phyloP scores from a whole-genome alignment of 2,797 vertebrate genomes.

The Ispidina lecontei region DNA sequence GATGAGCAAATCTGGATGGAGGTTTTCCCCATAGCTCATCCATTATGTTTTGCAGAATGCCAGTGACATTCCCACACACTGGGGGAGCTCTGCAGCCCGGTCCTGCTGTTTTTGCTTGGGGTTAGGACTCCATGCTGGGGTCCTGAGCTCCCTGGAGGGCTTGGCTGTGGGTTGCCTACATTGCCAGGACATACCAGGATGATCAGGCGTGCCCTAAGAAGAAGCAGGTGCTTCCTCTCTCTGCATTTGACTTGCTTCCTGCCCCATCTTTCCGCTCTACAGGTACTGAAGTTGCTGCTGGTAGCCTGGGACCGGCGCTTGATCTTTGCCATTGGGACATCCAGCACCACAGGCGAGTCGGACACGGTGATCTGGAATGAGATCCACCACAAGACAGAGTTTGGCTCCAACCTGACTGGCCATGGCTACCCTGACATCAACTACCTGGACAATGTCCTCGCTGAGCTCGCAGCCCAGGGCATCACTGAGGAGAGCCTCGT shows the following conservation, averaged over 20 bases:
- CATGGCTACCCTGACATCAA: constrained; percentile 93
- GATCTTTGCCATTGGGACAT: constrained; percentile 93
- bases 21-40: background rate
- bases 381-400: constrained; percentile 97
- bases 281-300: constrained; percentile 92
- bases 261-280: background rate
- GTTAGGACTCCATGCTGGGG: background rate
- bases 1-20: background rate
- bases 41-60: background rate
- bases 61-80: fast-evolving
- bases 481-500: constrained; percentile 85
- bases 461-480: constrained; percentile 93
- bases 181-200: fast-evolving
- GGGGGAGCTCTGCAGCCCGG: background rate
- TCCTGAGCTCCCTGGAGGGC: background rate
- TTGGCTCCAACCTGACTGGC: constrained; percentile 94
- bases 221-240: background rate
- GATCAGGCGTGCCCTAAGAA: background rate
- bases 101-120: background rate
- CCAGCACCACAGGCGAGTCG: constrained; percentile 94
- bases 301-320: constrained; percentile 95
- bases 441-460: constrained; percentile 95
- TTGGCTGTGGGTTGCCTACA: background rate
- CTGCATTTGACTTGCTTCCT: background rate
- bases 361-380: constrained; percentile 98